These are phyloP conservation scores for Bucco capensis DNA, from an alignment of 2,113 vertebrate genomes.

Conservation along the genomic window DNA sequence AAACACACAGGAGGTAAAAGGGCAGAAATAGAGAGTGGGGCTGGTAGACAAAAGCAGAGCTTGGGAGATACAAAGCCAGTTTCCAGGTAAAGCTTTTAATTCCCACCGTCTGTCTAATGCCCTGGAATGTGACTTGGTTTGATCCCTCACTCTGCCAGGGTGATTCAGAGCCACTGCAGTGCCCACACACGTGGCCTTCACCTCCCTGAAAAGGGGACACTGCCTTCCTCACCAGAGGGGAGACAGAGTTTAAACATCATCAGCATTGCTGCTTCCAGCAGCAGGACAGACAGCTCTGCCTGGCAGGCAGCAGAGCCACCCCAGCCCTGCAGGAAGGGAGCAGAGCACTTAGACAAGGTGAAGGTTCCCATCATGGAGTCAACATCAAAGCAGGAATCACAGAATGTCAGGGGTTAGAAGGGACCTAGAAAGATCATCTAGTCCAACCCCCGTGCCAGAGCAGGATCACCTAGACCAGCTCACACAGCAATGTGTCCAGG, in stretches of 20 bases:
- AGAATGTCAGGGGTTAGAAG: too few species aligned
- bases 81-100: slow-evolving; percentile 71
- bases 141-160: neutral
- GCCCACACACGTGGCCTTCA: neutral
- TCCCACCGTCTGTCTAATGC: slow-evolving; percentile 66
- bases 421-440: too few species aligned
- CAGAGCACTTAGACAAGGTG: neutral
- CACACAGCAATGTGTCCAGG: too few species aligned
- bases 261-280: neutral
- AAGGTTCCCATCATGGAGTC: neutral
- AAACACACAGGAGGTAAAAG: neutral
- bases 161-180: neutral
- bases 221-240: neutral
- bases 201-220: neutral
- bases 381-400: neutral
- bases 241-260: neutral
- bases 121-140: slow-evolving; percentile 50
- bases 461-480: too few species aligned
- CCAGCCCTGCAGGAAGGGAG: neutral
- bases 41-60: slow-evolving; percentile 30
- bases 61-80: slow-evolving; percentile 27
- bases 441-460: too few species aligned
- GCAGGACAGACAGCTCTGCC: neutral
- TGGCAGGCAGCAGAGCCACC: neutral
- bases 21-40: slow-evolving; percentile 13